Evolutionary conservation across 2,113 vertebrate species (phyloP).

Genomic region (Galemys pyrenaicus): DNA sequence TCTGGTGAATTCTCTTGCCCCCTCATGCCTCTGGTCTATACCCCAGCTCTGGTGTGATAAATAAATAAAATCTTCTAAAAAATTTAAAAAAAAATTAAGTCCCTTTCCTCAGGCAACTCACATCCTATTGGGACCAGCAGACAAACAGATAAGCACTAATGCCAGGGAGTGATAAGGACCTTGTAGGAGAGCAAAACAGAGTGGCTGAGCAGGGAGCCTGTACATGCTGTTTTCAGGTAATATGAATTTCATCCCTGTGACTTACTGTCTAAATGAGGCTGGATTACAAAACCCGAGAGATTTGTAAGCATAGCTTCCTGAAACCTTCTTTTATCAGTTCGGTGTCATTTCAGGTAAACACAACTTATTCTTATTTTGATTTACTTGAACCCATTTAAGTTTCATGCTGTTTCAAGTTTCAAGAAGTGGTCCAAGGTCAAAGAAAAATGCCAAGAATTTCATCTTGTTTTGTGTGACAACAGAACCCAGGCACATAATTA

Average conservation of each 20-base stretch:
- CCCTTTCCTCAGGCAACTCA: not conserved
- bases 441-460: conserved; percentile 77
- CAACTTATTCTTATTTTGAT: conserved; percentile 27
- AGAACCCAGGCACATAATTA: conserved; percentile 71
- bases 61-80: too few species aligned
- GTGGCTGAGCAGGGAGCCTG: not conserved
- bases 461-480: conserved; percentile 66
- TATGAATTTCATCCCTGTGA: not conserved
- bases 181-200: not conserved
- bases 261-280: not conserved
- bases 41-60: too few species aligned
- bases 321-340: conserved; percentile 51
- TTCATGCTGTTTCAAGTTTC: conserved; percentile 64
- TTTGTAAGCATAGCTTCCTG: conserved; percentile 17
- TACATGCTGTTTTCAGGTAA: not conserved
- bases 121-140: not conserved
- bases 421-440: conserved; percentile 46
- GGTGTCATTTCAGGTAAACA: conserved; percentile 52
- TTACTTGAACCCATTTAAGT: conserved; percentile 42
- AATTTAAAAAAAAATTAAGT: too few species aligned
- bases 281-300: not conserved
- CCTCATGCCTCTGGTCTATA: too few species aligned
- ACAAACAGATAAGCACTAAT: not conserved
- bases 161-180: not conserved
- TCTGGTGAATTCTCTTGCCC: too few species aligned